Percentiles rank a stretch among this genome's conserved stretches.
phyloP scores from a whole-genome alignment of 2,797 vertebrate species.

The Melanotaenia parkinsoni region DNA sequence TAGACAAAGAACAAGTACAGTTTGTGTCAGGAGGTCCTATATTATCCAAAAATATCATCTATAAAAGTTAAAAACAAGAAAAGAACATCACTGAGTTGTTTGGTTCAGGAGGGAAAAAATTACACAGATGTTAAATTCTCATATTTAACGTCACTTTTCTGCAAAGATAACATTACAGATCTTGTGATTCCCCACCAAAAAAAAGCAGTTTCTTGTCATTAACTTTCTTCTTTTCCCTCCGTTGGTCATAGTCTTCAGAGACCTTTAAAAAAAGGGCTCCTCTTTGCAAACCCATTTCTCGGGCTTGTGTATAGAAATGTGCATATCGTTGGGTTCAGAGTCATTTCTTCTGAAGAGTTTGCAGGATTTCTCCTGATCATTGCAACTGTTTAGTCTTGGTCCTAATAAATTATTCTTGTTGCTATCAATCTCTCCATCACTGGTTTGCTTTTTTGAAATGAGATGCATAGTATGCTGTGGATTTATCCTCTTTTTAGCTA shows the following conservation, averaged over 20 bases:
- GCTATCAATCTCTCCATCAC: slow-evolving; percentile 52
- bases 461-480: slow-evolving; percentile 62
- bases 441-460: slow-evolving; percentile 56
- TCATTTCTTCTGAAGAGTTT: slow-evolving; percentile 62
- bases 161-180: slow-evolving; percentile 33
- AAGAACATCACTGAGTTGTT: slow-evolving; percentile 66
- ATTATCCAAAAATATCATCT: slow-evolving; percentile 65
- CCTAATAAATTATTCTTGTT: slow-evolving; percentile 54
- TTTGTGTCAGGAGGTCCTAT: slow-evolving; percentile 63
- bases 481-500: slow-evolving; percentile 65
- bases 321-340: slow-evolving; percentile 54
- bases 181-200: slow-evolving; percentile 26
- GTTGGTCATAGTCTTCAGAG: slow-evolving; percentile 42
- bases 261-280: slow-evolving; percentile 69
- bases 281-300: slow-evolving; percentile 79
- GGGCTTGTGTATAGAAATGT: slow-evolving; percentile 65
- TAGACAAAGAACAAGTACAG: slow-evolving; percentile 69
- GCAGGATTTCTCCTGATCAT: slow-evolving; percentile 58
- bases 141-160: slow-evolving; percentile 40
- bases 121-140: slow-evolving; percentile 48
- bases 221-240: slow-evolving; percentile 30
- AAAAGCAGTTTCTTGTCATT: slow-evolving; percentile 27
- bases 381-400: slow-evolving; percentile 57
- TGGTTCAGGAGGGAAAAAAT: slow-evolving; percentile 59
- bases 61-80: slow-evolving; percentile 64